Evolutionary conservation across 2,113 vertebrate genomes (phyloP), one percentile per base, ranked within the genome.

Genomic region (Chrysemys picta): DNA sequence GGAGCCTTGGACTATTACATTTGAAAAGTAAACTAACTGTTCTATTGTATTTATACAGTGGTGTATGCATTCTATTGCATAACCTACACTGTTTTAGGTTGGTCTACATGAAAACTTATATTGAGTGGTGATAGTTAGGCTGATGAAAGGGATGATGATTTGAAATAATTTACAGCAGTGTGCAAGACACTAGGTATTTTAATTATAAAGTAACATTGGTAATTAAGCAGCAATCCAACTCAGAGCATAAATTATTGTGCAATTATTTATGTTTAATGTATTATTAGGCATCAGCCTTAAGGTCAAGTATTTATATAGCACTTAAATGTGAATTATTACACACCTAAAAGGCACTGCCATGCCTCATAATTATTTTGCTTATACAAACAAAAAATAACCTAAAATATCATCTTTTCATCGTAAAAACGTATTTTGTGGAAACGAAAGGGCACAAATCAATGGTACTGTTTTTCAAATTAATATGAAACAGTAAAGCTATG

Each of bases 101-200:
- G n/a, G 12, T 53, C 88, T 47, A 56, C 27, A 93, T 42, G 69
- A 59, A 75, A 49, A 76, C 3, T 10, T 62, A 90, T 31, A 56
- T 1, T 76, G 59, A 87, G 38, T 42, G 80, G 31, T 85, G 81
- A 95, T 76, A 90, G 65, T 69, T 69, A 21, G 54, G 59, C 59
- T 75, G 35, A 25, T 56, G 54, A 56, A 56, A 56, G 54, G n/a
- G 10, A 24, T 89, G 59, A 90, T 59, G 25, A 82, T 42, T 85
- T 52, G 47, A 95, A 90, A 31, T 29, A 0, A 79, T 93, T 95
- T 24, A 93, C 42, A 90, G 5, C 12, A 82, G 21, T 90, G 8
- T 4, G 78, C 22, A 82, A 29, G 13, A 11, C 90, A 79, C 83
- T 89, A 75, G 4, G 5, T 90, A 22, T 87, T 93, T 84, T 76